Percentiles rank a stretch among this genome's conserved stretches.
These are phyloP conservation scores for Leptinotarsa texana DNA, from an alignment of 1,140 invertebrate genomes.

Conservation along the genomic window DNA sequence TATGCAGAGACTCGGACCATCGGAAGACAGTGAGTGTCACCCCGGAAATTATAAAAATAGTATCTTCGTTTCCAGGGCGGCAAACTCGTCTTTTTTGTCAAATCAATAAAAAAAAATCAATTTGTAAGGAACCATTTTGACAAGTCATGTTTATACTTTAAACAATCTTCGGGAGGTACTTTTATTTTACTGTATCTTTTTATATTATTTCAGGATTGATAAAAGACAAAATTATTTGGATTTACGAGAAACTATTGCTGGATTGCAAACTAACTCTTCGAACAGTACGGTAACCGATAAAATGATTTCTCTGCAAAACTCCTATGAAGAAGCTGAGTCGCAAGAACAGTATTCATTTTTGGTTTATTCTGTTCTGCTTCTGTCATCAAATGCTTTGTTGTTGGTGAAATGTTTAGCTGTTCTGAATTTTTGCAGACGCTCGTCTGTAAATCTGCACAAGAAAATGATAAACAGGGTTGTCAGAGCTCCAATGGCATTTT, in stretches of 20 bases:
- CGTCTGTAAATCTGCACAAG: constrained; percentile 44
- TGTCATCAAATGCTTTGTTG: neutral
- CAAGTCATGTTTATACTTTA: no score
- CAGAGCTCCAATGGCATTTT: constrained; percentile 46
- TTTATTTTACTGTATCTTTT: no score
- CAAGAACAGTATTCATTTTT: constrained; percentile 9
- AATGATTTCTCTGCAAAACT: neutral
- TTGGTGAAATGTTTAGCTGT: constrained; percentile 10
- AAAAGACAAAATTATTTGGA: constrained; percentile 27
- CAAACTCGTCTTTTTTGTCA: no score
- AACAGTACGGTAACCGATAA: neutral
- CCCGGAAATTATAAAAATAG: no score
- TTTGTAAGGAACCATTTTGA: no score
- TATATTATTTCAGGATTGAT: constrained; percentile 34
- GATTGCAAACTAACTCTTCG: neutral
- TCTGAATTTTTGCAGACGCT: constrained; percentile 34
- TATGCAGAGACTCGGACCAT: no score
- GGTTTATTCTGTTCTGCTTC: neutral
- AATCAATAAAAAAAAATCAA: no score
- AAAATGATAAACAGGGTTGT: constrained; percentile 40
- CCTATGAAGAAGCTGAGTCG: constrained; percentile 23
- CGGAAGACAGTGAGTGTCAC: no score
- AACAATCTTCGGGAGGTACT: no score
- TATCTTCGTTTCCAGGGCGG: no score
- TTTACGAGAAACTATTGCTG: neutral